Evolutionary conservation across 2,888 invertebrate species (phyloP).

Genomic region (Lepidonotus clava): DNA sequence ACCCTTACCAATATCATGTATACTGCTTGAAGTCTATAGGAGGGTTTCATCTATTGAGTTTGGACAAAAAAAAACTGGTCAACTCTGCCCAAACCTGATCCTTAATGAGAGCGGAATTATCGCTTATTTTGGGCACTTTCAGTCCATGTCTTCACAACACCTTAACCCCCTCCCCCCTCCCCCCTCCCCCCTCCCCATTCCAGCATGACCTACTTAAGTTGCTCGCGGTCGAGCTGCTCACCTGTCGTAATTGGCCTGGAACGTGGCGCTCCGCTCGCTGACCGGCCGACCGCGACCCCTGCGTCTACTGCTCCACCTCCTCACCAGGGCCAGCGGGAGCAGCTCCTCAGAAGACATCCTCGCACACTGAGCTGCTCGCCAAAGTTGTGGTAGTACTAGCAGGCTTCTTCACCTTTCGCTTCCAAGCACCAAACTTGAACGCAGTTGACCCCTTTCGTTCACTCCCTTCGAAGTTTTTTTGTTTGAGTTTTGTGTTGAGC

Average conservation of each 20-base stretch:
- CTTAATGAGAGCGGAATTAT: too few relatives aligned
- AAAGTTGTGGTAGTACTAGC: background rate
- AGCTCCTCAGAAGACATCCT: constrained; percentile 20
- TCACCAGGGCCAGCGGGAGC: constrained; percentile 21
- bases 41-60: too few relatives aligned
- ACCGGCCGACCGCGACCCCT: constrained; percentile 23
- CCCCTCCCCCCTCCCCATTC: too few relatives aligned
- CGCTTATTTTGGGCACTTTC: too few relatives aligned
- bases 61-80: too few relatives aligned
- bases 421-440: background rate
- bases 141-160: too few relatives aligned
- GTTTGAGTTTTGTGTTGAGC: background rate
- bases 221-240: background rate
- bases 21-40: too few relatives aligned
- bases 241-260: constrained; percentile 47
- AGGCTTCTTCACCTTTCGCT: background rate
- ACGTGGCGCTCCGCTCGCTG: constrained; percentile 20
- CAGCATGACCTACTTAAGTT: too few relatives aligned
- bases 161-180: too few relatives aligned
- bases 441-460: background rate
- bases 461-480: background rate
- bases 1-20: too few relatives aligned
- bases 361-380: background rate
- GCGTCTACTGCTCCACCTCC: constrained; percentile 42
- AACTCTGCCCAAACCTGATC: too few relatives aligned